Conservation (phyloP, 2,888 invertebrate species). For the Cosmopolites sordidus region DNA sequence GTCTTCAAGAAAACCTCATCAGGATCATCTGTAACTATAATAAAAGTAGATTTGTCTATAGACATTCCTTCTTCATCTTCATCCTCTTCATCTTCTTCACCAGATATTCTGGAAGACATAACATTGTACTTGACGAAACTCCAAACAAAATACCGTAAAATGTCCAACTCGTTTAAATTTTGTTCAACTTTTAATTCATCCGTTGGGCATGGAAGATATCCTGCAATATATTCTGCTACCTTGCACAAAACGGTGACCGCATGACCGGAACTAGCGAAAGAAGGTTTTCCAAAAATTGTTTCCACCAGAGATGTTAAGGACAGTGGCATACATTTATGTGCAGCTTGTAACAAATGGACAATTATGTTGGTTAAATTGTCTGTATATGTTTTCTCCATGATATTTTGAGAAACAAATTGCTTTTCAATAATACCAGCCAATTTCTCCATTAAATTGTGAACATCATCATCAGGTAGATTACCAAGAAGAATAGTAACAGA, state of each 20-base stretch:
- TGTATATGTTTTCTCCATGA: constrained; percentile 17
- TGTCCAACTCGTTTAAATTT: constrained; percentile 29
- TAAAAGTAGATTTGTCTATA: constrained; percentile 4
- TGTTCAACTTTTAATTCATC: constrained; percentile 12
- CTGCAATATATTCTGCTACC: constrained; percentile 38
- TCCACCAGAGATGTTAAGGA: constrained; percentile 31
- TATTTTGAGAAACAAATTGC: constrained; percentile 16
- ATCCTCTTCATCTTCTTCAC: constrained; percentile 21
- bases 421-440: constrained; percentile 31
- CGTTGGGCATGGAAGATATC: constrained; percentile 35
- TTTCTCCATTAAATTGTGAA: constrained; percentile 25
- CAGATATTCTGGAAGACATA: constrained; percentile 32
- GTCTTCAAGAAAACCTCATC: constrained; percentile 40
- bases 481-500: constrained; percentile 42
- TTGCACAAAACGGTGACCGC: constrained; percentile 26
- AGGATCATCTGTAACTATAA: constrained; percentile 27
- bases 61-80: constrained; percentile 2
- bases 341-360: constrained; percentile 35
- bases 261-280: not conserved
- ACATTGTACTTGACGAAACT: constrained; percentile 36
- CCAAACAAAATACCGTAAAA: constrained; percentile 41
- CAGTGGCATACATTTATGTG: constrained; percentile 35
- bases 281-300: constrained; percentile 33
- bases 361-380: constrained; percentile 33
- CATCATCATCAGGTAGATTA: constrained; percentile 28